A percentile compares a stretch with the other conserved stretches of the same genome.
Evolutionary conservation across 2,113 vertebrate genomes (phyloP).

Genomic region (Eulacestoma nigropectus): DNA sequence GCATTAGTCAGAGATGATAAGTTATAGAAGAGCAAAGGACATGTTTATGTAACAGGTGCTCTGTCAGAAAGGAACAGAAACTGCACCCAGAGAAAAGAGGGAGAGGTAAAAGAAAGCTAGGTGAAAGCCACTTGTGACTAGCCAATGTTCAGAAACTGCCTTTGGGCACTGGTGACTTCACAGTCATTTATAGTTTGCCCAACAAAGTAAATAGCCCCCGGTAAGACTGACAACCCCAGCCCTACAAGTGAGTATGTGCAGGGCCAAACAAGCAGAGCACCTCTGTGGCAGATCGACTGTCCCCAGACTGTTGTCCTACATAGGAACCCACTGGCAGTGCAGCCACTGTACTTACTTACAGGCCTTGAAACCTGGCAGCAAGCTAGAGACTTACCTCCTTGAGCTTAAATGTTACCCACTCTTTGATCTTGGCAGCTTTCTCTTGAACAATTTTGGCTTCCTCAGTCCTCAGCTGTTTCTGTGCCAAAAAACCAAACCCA

Average conservation of each 20-base stretch:
- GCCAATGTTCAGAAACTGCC: background rate
- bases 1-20: background rate
- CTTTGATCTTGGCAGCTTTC: constrained; percentile 96
- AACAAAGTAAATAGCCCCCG: background rate
- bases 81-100: background rate
- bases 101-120: background rate
- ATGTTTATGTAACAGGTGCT: background rate
- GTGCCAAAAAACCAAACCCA: background rate
- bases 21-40: background rate
- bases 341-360: background rate
- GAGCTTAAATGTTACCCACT: constrained; percentile 92
- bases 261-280: background rate
- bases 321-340: background rate
- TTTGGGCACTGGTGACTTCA: background rate
- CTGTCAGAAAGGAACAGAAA: background rate
- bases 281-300: background rate
- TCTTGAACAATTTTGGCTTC: constrained; percentile 91
- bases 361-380: background rate
- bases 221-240: background rate
- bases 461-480: constrained; percentile 87
- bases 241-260: background rate
- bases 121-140: background rate
- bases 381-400: constrained; percentile 77
- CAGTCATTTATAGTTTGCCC: background rate
- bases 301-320: background rate